A percentile compares a stretch with the other conserved stretches of the same genome.
phyloP scores from a whole-genome alignment of 2,797 vertebrate species.

The Poecile montanus region DNA sequence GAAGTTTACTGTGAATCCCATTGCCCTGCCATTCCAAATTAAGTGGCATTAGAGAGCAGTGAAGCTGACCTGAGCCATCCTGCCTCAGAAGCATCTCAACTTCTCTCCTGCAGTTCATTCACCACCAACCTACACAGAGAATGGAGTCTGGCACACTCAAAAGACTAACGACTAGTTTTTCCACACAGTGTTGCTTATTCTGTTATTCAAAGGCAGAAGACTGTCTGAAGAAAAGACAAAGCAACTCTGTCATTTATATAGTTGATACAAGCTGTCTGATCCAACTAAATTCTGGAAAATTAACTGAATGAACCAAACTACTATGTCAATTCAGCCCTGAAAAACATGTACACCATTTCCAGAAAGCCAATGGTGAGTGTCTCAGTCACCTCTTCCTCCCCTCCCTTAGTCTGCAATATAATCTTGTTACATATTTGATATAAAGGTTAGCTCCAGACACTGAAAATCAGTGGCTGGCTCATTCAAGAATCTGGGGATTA shows the following conservation, averaged over 20 bases:
- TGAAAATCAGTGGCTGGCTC: neutral
- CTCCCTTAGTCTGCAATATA: neutral
- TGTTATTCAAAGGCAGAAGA: neutral
- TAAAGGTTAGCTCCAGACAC: neutral
- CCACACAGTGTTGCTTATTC: neutral
- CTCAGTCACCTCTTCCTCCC: neutral
- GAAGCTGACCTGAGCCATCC: neutral
- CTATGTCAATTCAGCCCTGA: neutral
- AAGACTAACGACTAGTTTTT: neutral
- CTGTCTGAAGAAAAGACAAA: neutral
- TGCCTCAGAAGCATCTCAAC: neutral
- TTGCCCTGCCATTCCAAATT: neutral
- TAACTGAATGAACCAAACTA: neutral
- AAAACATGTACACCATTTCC: neutral
- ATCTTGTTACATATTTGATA: neutral
- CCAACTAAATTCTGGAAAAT: neutral
- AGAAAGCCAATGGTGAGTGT: neutral
- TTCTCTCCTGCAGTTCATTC: neutral
- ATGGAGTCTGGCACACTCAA: neutral
- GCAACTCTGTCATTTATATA: neutral
- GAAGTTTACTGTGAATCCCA: neutral
- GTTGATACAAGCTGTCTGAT: neutral
- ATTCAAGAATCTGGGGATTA: neutral
- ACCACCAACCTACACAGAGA: neutral
- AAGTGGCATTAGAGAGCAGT: neutral